Percentiles rank a stretch among this genome's conserved stretches.
Conservation (phyloP, 2,797 vertebrate species). For the Pseudochaenichthys georgianus region DNA sequence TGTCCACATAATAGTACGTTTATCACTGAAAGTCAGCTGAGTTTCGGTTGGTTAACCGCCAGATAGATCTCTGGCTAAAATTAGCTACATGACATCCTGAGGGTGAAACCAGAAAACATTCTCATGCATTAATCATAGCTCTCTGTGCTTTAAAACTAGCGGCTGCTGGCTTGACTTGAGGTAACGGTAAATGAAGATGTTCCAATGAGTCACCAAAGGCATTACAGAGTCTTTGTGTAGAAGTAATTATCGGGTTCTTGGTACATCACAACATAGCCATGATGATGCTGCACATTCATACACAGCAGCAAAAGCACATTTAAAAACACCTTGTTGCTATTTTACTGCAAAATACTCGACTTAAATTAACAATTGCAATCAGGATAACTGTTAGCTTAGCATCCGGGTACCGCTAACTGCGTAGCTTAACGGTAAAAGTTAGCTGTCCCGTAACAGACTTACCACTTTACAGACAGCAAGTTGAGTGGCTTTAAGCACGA, state of each 20-base stretch:
- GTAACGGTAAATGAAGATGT: neutral
- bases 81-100: neutral
- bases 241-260: neutral
- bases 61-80: conserved; percentile 14
- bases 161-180: neutral
- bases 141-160: conserved; percentile 3
- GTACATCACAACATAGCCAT: conserved; percentile 14
- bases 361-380: conserved; percentile 16
- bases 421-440: conserved; percentile 39
- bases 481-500: neutral
- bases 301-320: neutral
- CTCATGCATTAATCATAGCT: neutral
- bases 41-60: neutral
- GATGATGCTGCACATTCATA: neutral
- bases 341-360: neutral
- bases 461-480: conserved; percentile 47
- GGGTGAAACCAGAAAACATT: conserved; percentile 6
- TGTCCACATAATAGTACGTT: neutral
- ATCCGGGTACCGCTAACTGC: conserved; percentile 64
- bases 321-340: neutral
- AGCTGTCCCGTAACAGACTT: conserved; percentile 39
- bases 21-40: neutral
- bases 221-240: neutral
- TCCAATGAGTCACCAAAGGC: conserved; percentile 4
- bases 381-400: conserved; percentile 50